These are phyloP conservation scores for Netelia inedita DNA, from an alignment of 2,888 invertebrate species.

Conservation along the genomic window DNA sequence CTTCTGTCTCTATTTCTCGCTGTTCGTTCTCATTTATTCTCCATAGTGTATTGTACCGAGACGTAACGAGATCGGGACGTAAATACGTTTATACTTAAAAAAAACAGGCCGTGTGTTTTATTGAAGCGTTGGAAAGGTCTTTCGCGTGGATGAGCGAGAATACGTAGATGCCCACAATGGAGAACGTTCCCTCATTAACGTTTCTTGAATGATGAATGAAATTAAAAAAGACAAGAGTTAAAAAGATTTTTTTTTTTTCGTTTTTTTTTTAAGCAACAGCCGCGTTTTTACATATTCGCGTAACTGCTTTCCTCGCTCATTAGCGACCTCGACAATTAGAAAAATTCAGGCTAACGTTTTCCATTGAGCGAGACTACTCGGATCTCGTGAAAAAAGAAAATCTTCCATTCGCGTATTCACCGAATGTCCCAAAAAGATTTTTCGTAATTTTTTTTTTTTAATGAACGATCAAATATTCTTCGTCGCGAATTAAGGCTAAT, in stretches of 20 bases:
- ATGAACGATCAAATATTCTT: too few relatives aligned
- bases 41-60: conserved; percentile 35
- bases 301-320: neutral
- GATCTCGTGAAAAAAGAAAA: neutral
- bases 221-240: neutral
- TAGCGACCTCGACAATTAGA: neutral
- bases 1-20: neutral
- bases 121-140: conserved; percentile 30
- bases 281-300: neutral
- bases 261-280: neutral
- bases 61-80: conserved; percentile 55
- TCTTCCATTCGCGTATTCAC: too few relatives aligned
- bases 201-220: conserved; percentile 37
- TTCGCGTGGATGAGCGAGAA: conserved; percentile 12
- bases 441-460: too few relatives aligned
- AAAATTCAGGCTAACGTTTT: neutral
- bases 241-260: neutral
- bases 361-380: neutral
- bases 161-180: conserved; percentile 32
- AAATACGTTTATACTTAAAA: conserved; percentile 48
- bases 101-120: conserved; percentile 38
- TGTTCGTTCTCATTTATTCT: conserved; percentile 40
- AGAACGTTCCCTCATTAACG: conserved; percentile 54
- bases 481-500: too few relatives aligned
- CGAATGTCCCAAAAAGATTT: too few relatives aligned